Conservation (phyloP, 2,888 invertebrate genomes). For the Actias luna region DNA sequence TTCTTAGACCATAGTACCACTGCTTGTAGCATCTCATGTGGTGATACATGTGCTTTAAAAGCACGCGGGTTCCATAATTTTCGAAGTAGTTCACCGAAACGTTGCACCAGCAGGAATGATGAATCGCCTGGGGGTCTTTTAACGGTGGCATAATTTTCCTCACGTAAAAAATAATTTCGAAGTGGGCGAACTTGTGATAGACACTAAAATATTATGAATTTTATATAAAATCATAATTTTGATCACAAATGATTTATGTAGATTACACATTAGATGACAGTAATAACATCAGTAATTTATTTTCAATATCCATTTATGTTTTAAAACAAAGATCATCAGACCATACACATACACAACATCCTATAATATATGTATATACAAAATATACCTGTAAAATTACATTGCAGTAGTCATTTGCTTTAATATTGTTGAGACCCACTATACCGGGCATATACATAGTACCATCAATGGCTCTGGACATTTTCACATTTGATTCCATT, state of each 20-base stretch:
- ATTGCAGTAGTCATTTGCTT: conserved; percentile 99
- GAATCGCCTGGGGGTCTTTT: conserved; percentile 98
- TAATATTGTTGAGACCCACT: conserved; percentile 99
- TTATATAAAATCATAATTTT: conserved; percentile 1
- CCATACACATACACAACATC: background rate
- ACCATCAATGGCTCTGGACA: conserved; percentile 97
- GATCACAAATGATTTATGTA: background rate
- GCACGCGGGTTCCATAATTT: conserved; percentile 99
- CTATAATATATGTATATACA: too few relatives aligned
- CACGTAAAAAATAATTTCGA: conserved; percentile 96
- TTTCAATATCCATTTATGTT: background rate
- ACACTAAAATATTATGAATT: conserved; percentile 82
- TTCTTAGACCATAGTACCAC: conserved; percentile 98
- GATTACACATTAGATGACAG: too few relatives aligned
- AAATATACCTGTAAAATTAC: conserved; percentile 97
- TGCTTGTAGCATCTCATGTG: conserved; percentile 99
- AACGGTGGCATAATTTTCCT: conserved; percentile 94
- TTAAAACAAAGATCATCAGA: background rate
- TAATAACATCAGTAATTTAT: background rate
- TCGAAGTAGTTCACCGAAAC: conserved; percentile 96
- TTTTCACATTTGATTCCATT: conserved; percentile 90
- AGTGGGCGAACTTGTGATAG: conserved; percentile 97
- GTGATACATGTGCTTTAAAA: conserved; percentile 99
- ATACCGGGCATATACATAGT: conserved; percentile 98
- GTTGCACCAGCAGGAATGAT: conserved; percentile 92